These are phyloP conservation scores for Bembecia ichneumoniformis DNA, from an alignment of 2,888 invertebrate species.

Conservation along the genomic window DNA sequence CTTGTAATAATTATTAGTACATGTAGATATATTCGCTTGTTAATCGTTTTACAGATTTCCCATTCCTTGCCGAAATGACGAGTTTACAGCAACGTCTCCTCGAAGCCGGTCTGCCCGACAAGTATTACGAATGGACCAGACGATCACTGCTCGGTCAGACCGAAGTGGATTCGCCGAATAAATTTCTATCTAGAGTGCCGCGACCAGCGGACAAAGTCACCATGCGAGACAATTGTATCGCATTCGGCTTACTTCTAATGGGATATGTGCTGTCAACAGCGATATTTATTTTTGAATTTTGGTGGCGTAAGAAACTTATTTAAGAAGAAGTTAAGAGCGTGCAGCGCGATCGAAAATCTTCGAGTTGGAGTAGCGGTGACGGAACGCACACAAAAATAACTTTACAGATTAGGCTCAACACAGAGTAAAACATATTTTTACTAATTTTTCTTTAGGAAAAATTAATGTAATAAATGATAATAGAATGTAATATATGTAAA, in stretches of 20 bases:
- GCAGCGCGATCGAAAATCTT: too few species aligned
- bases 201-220: constrained; percentile 19
- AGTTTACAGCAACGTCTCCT: constrained; percentile 23
- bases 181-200: constrained; percentile 10
- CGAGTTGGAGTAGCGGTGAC: too few species aligned
- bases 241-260: constrained; percentile 21
- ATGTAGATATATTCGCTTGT: too few species aligned
- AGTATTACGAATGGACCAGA: constrained; percentile 35
- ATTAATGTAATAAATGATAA: too few species aligned
- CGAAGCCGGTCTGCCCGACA: constrained; percentile 32
- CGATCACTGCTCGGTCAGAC: constrained; percentile 19
- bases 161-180: constrained; percentile 4
- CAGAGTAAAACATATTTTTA: too few species aligned
- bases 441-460: too few species aligned
- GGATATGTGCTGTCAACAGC: constrained; percentile 24
- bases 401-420: too few species aligned
- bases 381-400: too few species aligned
- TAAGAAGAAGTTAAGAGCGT: too few species aligned
- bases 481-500: too few species aligned
- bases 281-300: constrained; percentile 23
- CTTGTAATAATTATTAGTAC: too few species aligned
- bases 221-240: constrained; percentile 19
- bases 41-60: constrained; percentile 23
- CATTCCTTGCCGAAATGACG: constrained; percentile 25
- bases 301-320: constrained; percentile 3